These are phyloP conservation scores for Polyergus mexicanus DNA, from an alignment of 1,140 invertebrate genomes.

Conservation along the genomic window DNA sequence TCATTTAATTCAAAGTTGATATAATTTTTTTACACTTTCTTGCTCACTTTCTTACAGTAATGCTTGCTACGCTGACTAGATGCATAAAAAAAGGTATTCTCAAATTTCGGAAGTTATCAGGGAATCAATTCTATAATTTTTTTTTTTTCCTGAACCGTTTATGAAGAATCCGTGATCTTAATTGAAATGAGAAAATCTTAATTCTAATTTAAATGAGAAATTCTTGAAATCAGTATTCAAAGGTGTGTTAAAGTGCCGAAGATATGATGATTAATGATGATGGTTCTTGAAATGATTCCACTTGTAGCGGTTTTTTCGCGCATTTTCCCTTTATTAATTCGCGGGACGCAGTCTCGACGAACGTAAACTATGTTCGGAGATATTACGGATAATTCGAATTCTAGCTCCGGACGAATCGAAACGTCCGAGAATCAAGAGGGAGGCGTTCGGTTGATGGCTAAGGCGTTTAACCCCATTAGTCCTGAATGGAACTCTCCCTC, in stretches of 20 bases:
- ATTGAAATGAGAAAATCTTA: slow-evolving; percentile 12
- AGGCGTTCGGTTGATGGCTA: slow-evolving; percentile 80
- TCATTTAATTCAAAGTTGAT: not conserved
- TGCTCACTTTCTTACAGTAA: too few relatives aligned
- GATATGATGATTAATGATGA: not conserved
- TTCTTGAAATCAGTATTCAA: not conserved
- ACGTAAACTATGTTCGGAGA: slow-evolving; percentile 53
- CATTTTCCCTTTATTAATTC: slow-evolving; percentile 29
- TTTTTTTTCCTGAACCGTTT: not conserved
- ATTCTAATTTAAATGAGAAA: slow-evolving; percentile 6
- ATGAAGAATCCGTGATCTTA: not conserved
- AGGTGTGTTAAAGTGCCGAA: not conserved
- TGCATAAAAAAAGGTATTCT: too few relatives aligned
- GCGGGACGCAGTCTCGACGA: slow-evolving; percentile 29
- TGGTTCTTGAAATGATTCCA: not conserved
- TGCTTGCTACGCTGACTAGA: not conserved
- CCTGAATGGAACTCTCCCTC: slow-evolving; percentile 81
- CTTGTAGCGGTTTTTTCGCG: not conserved
- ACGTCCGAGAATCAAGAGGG: slow-evolving; percentile 76
- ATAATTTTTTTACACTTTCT: not conserved
- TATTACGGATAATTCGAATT: slow-evolving; percentile 63
- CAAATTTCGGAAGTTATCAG: not conserved
- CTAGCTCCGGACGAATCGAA: slow-evolving; percentile 68
- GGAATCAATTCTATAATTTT: not conserved
- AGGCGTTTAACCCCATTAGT: slow-evolving; percentile 86